phyloP scores from a whole-genome alignment of 1,140 invertebrate genomes.

The Tetragnatha versicolor region DNA sequence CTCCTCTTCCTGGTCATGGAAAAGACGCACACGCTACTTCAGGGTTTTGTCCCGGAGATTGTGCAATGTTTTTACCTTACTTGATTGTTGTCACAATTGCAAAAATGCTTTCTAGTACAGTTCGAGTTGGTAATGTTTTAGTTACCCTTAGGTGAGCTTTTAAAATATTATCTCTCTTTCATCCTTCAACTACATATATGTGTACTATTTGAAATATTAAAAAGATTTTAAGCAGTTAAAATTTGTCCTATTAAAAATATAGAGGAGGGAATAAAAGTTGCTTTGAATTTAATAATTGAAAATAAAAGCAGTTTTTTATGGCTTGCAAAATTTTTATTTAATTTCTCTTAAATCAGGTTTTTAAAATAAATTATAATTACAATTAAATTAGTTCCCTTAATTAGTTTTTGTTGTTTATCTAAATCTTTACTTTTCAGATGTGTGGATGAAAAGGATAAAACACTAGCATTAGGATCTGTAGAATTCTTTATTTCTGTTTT shows the following conservation, averaged over 20 bases:
- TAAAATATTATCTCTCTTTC: too few relatives aligned
- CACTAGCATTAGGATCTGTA: constrained; percentile 54
- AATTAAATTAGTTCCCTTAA: too few relatives aligned
- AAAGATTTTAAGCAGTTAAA: too few relatives aligned
- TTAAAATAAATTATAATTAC: neutral
- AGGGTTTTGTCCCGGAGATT: constrained; percentile 43
- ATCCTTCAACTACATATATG: too few relatives aligned
- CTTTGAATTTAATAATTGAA: too few relatives aligned
- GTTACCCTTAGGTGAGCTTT: constrained; percentile 37
- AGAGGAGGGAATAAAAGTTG: too few relatives aligned
- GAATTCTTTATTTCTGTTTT: constrained; percentile 35
- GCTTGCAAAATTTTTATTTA: neutral
- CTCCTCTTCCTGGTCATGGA: neutral
- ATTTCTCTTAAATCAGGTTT: neutral
- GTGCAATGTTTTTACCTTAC: constrained; percentile 41
- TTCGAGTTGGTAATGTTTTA: constrained; percentile 41
- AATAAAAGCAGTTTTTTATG: too few relatives aligned
- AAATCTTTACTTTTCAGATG: constrained; percentile 43
- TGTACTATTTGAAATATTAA: too few relatives aligned
- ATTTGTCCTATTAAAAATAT: too few relatives aligned
- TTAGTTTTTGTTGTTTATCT: too few relatives aligned
- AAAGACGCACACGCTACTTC: neutral
- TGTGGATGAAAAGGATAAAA: constrained; percentile 57
- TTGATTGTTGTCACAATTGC: constrained; percentile 37
- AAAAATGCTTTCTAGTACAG: constrained; percentile 45